Evolutionary conservation across 92 coral and sea anemone species (phyloP).

Genomic region (Hydrozoanthus gracilis): DNA sequence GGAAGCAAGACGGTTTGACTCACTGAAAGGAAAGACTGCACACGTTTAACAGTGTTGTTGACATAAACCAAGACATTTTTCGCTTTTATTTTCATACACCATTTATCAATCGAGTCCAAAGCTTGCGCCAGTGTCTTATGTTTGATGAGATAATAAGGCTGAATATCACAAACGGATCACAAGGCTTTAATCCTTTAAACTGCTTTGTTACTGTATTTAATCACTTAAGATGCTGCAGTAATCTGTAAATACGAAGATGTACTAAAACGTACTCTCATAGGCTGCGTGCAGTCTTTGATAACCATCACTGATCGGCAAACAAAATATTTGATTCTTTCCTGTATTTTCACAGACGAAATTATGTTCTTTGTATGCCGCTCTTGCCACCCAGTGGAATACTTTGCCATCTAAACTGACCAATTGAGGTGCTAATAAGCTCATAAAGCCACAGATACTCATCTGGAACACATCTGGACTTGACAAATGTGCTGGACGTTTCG

Average conservation of each 20-base stretch:
- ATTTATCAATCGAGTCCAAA: constrained; percentile 27
- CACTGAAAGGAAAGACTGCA: constrained; percentile 17
- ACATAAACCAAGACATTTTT: constrained; percentile 26
- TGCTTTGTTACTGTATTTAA: constrained; percentile 40
- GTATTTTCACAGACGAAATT: constrained; percentile 33
- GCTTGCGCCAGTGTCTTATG: not conserved
- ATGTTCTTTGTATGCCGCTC: constrained; percentile 28
- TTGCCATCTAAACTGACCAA: constrained; percentile 37
- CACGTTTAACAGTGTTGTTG: constrained; percentile 2
- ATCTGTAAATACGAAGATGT: constrained; percentile 32
- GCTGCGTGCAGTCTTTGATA: constrained; percentile 13
- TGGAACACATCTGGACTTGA: constrained; percentile 35
- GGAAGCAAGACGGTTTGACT: not conserved
- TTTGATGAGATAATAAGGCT: constrained; percentile 49
- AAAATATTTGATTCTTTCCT: not conserved
- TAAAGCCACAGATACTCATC: constrained; percentile 42
- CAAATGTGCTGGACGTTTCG: constrained; percentile 31
- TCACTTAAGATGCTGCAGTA: constrained; percentile 39
- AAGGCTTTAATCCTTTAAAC: constrained; percentile 46
- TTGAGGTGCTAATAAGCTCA: constrained; percentile 47
- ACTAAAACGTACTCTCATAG: constrained; percentile 15
- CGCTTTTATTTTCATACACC: not conserved
- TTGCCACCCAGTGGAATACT: constrained; percentile 19
- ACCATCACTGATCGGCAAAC: constrained; percentile 13
- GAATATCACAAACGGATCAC: constrained; percentile 35